Base-by-base conservation (phyloP, 1,140 invertebrate genomes). In the Brachystomella parvula region DNA sequence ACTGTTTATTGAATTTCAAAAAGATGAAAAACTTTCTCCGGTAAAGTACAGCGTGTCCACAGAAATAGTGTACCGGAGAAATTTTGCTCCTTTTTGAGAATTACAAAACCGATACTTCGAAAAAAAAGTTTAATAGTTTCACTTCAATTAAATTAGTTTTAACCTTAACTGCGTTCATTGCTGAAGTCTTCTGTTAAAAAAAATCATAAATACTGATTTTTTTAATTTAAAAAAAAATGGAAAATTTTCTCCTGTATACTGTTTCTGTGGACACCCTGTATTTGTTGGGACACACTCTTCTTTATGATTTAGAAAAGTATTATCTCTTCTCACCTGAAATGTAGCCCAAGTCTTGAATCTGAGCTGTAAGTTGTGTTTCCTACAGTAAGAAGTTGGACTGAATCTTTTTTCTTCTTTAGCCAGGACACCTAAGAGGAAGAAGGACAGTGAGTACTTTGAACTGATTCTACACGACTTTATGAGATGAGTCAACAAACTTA, bases 351-450 rank as follows among this genome's bases (percentile, higher is more conserved):
- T 47, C 82, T 78, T 26, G 80, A 78, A 73, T 83, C 81, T 24
- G 78, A 78, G 64, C 79, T 82, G 74, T 83, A 82, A 15, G 82
- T 82, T 35, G 75, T 77, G 64, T 80, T 77, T 28, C 82, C 82
- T 26, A 83, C 79, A 2, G 82, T 83, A 3, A 83, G 76, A 26
- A 83, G 76, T n/a, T 79, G 77, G 30, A 80, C 75, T 68, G 78
- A 77, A 17, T 81, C 79, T 0, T 76, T 74, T 67, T 75, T 78
- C 60, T 79, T 76, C 47, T 81, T 75, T 39, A 83, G 74, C 82
- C 82, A 83, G 70, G 82, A 82, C 31, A 83, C 82, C 82, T 83
- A 72, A 73, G 70, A 47, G 39, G 31, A 53, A 59, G 6, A 53
- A 53, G 19, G 6, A 19, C 35, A n/a, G n/a, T n/a, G n/a, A n/a